phyloP scores from a whole-genome alignment of 2,113 vertebrate genomes.

The Okapia johnstoni region DNA sequence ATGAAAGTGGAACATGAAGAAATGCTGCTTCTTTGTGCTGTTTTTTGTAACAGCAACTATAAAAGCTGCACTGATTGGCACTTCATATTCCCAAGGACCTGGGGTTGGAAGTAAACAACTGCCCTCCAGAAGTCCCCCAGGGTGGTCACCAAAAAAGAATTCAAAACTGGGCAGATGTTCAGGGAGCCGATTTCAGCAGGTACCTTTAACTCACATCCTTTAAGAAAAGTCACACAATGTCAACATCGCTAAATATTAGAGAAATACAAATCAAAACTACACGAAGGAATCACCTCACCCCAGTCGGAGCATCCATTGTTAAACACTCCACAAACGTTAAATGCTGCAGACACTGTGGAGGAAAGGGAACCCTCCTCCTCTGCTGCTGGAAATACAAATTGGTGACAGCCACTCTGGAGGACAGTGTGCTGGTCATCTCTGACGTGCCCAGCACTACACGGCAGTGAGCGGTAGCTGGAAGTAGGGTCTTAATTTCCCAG shows the following conservation, averaged over 20 bases:
- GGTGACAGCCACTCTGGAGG: not conserved
- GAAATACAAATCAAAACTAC: not conserved
- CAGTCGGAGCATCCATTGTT: rapidly evolving
- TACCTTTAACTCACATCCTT: not conserved
- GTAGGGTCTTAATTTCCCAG: not conserved
- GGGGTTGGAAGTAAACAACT: not conserved
- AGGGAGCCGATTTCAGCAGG: not conserved
- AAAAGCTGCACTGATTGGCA: not conserved
- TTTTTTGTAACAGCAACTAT: not conserved
- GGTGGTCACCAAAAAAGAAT: not conserved
- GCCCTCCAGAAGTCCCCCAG: not conserved
- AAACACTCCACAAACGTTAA: not conserved
- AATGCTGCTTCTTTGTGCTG: not conserved
- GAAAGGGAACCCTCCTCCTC: not conserved
- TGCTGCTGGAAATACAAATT: not conserved
- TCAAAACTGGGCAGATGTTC: not conserved
- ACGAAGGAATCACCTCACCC: not conserved
- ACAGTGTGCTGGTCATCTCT: not conserved
- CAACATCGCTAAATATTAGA: not conserved
- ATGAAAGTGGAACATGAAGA: not conserved
- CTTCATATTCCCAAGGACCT: not conserved
- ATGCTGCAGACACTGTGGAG: not conserved
- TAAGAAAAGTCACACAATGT: not conserved
- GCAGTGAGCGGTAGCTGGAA: not conserved
- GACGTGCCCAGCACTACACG: rapidly evolving